Evolutionary conservation across 2,888 invertebrate species (phyloP).

Genomic region (Clivina fossor): DNA sequence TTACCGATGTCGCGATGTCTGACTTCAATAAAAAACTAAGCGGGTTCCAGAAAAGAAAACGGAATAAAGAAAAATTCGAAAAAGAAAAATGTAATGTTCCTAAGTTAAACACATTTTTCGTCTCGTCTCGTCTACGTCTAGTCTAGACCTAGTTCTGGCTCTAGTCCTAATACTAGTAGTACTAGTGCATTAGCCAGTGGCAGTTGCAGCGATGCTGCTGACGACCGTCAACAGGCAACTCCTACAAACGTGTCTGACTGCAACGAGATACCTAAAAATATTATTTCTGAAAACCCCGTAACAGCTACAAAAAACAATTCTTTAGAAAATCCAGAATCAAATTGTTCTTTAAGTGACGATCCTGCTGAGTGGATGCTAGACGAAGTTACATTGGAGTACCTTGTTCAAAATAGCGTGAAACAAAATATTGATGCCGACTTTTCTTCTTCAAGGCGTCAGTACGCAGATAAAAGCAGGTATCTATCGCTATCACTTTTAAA

Average conservation of each 20-base stretch:
- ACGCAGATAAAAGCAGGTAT: conserved; percentile 3
- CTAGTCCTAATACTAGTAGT: neutral
- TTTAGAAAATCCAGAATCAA: conserved; percentile 2
- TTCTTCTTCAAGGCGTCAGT: conserved; percentile 6
- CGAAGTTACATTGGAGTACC: conserved; percentile 10
- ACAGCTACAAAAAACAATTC: conserved; percentile 6
- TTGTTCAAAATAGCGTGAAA: conserved; percentile 7
- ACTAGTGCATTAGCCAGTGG: conserved; percentile 8
- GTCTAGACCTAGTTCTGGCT: conserved; percentile 4
- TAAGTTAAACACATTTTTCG: conserved; percentile 9
- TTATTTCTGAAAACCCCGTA: conserved; percentile 9
- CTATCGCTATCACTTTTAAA: neutral
- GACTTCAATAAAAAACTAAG: conserved; percentile 6
- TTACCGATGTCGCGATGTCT: conserved; percentile 6
- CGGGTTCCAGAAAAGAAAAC: conserved; percentile 9
- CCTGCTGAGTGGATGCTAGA: neutral
- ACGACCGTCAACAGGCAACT: conserved; percentile 6
- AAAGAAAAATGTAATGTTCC: conserved; percentile 8
- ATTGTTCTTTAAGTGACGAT: conserved; percentile 6
- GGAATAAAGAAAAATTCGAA: conserved; percentile 8
- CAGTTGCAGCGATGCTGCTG: conserved; percentile 7
- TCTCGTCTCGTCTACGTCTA: neutral
- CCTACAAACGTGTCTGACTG: conserved; percentile 4
- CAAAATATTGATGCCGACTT: conserved; percentile 6
- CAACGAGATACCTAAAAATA: conserved; percentile 5